Base-by-base conservation (phyloP, 2,797 vertebrate species). In the Remorina albescens region DNA sequence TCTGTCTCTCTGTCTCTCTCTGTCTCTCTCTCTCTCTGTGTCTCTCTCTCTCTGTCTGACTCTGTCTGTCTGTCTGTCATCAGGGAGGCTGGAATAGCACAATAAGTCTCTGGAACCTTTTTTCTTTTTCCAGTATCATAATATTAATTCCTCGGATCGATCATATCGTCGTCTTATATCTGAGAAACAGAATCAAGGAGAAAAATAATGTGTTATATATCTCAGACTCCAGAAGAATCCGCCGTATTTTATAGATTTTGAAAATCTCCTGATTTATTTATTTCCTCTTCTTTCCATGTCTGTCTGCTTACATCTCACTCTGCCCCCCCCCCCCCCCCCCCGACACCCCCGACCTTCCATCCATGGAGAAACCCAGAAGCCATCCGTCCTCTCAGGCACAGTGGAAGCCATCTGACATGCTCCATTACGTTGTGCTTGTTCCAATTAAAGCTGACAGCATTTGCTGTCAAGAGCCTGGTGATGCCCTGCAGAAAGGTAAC, bases 371-470 rank as follows among this genome's bases (percentile, higher is more conserved):
- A 80, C 80, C 72, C 74, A 49, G 73, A 78, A 86, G 76, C 77
- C 76, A 56, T 79, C 78, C 66, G 77, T 85, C 78, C 84, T 88
- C 83, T 86, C 77, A 83, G 82, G 84, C 87, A 71, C 86, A 88
- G 79, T 85, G 81, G 89, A 91, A 93, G 92, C 92, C 67, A 86
- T 93, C 67, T 90, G 93, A 94, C 93, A 95, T 82, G 94, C 92
- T 93, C 93, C 91, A 96, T 96, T 96, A 95, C 92, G 55, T 94
- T 90, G 92, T 88, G 94, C 95, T 95, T 96, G 96, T 96, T 95
- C 94, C 95, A 96, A 96, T 96, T 96, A 96, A 95, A 94, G 85
- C 86, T 91, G 87, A 95, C 94, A 95, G 94, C 95, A 93, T 95
- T 95, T 94, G 91, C 94, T 95, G 95, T 95, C 94, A 91, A 92